Percentiles rank a stretch among this genome's conserved stretches.
These are phyloP conservation scores for Drosophila baimaii DNA, from an alignment of 1,140 invertebrate species.

Conservation along the genomic window DNA sequence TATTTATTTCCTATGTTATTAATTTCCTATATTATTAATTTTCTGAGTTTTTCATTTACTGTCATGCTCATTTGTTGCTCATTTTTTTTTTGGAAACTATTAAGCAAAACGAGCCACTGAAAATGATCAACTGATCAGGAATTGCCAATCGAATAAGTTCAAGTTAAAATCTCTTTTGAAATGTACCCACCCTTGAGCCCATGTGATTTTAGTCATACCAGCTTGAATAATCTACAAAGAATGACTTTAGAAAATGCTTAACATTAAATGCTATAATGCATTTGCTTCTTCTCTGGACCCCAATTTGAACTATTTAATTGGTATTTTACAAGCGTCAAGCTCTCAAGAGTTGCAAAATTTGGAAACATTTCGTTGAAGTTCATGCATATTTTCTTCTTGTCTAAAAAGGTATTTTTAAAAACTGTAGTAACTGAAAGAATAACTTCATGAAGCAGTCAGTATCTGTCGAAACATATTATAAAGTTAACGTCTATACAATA, in stretches of 20 bases:
- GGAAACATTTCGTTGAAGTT: background rate
- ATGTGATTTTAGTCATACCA: background rate
- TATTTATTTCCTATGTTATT: background rate
- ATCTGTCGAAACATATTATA: slow-evolving; percentile 10
- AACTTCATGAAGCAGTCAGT: background rate
- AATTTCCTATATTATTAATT: background rate
- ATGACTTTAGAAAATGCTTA: background rate
- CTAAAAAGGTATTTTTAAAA: background rate
- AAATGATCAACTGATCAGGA: too few relatives aligned
- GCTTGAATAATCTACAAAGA: background rate
- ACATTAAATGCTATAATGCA: background rate
- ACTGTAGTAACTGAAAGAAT: background rate
- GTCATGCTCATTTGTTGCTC: too few relatives aligned
- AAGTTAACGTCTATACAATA: slow-evolving; percentile 14
- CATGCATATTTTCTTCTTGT: background rate
- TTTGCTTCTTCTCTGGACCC: background rate
- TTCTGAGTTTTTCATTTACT: background rate
- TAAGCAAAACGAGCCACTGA: background rate
- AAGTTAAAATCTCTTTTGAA: too few relatives aligned
- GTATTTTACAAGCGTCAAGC: background rate
- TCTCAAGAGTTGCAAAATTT: background rate
- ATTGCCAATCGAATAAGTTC: too few relatives aligned
- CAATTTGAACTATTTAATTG: background rate
- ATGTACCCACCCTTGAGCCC: background rate
- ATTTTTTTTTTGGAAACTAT: background rate